Evolutionary conservation across 2,888 invertebrate species (phyloP).

Genomic region (Cephus nigrinus): DNA sequence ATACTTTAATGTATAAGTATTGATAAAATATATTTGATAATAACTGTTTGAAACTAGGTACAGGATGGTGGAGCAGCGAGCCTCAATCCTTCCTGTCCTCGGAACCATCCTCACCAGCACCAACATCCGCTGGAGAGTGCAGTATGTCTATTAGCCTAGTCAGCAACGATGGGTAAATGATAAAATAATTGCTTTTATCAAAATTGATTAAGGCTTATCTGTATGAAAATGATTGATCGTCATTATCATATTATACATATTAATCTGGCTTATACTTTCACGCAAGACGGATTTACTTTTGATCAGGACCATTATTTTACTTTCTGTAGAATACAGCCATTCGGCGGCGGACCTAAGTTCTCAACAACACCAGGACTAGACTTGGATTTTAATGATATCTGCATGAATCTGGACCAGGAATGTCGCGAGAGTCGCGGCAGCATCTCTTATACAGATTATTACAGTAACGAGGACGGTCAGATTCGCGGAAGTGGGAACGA

Average conservation of each 20-base stretch:
- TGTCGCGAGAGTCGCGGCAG: constrained; percentile 59
- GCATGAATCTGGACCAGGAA: constrained; percentile 52
- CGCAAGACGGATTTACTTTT: not conserved
- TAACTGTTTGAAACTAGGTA: constrained; percentile 65
- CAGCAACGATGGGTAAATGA: constrained; percentile 72
- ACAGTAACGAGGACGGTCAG: constrained; percentile 63
- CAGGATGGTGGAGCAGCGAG: constrained; percentile 83
- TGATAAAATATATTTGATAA: not conserved
- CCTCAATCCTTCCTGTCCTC: constrained; percentile 85
- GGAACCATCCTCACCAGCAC: constrained; percentile 84
- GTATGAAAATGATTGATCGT: not conserved
- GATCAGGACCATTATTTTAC: not conserved
- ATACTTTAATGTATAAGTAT: not conserved
- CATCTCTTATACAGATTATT: constrained; percentile 64
- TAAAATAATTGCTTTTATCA: not conserved
- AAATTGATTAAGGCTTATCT: not conserved
- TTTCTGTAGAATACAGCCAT: constrained; percentile 43
- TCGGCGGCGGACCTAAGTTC: constrained; percentile 68
- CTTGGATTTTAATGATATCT: constrained; percentile 67
- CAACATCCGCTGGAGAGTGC: constrained; percentile 69
- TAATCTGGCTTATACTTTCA: not conserved
- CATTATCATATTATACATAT: not conserved
- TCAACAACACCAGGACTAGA: constrained; percentile 69
- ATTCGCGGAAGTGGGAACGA: constrained; percentile 48
- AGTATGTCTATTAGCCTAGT: constrained; percentile 74